These are phyloP conservation scores for Crossocerus cetratus DNA, from an alignment of 2,888 invertebrate species.

Conservation along the genomic window DNA sequence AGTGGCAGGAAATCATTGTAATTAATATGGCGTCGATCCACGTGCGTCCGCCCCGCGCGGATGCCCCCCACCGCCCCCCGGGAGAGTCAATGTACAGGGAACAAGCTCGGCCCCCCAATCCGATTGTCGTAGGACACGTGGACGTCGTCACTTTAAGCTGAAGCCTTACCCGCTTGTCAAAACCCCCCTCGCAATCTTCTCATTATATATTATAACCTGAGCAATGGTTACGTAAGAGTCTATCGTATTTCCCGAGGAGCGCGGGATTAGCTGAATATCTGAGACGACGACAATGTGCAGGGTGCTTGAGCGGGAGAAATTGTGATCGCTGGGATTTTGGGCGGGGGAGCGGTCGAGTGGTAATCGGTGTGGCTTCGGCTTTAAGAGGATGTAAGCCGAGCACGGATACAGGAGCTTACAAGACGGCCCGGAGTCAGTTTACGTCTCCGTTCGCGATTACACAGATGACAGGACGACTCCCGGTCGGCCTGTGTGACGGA, in stretches of 20 bases:
- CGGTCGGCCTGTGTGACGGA: not conserved
- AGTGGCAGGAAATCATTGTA: constrained; percentile 69
- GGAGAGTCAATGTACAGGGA: not conserved
- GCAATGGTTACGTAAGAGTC: too few species aligned
- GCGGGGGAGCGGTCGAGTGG: not conserved
- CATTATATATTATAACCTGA: too few species aligned
- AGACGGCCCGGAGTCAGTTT: constrained; percentile 23
- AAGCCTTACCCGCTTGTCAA: too few species aligned
- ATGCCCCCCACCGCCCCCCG: too few species aligned
- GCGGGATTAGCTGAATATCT: too few species aligned
- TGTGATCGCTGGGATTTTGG: too few species aligned
- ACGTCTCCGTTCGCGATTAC: constrained; percentile 16
- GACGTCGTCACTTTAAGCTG: too few species aligned
- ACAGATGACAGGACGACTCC: constrained; percentile 8
- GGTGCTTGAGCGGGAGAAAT: too few species aligned
- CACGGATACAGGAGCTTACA: constrained; percentile 40
- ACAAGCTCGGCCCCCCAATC: not conserved
- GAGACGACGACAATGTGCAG: too few species aligned
- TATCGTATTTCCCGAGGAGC: too few species aligned
- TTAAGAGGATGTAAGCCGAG: constrained; percentile 43
- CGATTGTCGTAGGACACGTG: not conserved
- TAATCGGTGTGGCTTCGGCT: not conserved
- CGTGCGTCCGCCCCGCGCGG: constrained; percentile 11
- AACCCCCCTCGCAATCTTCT: too few species aligned
- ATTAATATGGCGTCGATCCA: constrained; percentile 65